phyloP scores from a whole-genome alignment of 2,797 vertebrate species.

The Myiothlypis chrysogaster region DNA sequence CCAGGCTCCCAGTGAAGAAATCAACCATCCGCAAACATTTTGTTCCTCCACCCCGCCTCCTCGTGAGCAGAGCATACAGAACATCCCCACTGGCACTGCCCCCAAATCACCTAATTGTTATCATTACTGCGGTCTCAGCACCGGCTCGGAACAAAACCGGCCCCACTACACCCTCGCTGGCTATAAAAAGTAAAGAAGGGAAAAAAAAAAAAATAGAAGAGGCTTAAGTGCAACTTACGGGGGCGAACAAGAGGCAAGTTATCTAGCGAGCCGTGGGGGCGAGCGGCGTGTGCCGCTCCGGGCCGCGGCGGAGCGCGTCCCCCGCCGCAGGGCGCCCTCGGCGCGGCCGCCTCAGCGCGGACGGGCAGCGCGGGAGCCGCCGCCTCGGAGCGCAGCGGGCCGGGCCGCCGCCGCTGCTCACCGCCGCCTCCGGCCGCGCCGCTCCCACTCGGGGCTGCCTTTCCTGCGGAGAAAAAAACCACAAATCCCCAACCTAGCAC shows the following conservation, averaged over 20 bases:
- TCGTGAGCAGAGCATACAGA: background rate
- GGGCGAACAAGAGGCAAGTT: background rate
- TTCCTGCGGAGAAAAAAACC: background rate
- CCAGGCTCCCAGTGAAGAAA: background rate
- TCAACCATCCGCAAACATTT: background rate
- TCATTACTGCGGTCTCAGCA: background rate
- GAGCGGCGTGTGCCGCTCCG: background rate
- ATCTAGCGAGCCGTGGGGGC: background rate
- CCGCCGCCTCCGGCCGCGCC: background rate
- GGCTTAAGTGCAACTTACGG: background rate
- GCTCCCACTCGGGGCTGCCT: background rate
- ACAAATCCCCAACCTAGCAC: background rate
- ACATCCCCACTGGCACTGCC: conserved; percentile 43
- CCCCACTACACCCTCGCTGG: background rate
- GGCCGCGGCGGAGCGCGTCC: background rate
- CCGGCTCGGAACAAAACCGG: background rate
- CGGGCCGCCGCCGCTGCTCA: background rate
- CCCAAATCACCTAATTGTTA: conserved; percentile 42
- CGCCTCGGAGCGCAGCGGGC: background rate
- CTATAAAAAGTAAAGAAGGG: background rate
- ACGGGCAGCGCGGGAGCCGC: background rate
- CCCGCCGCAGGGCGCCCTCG: background rate
- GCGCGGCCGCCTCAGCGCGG: background rate
- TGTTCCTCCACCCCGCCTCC: background rate
- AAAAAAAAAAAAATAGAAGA: too few relatives aligned